Conservation (phyloP, 2,888 invertebrate species). For the Bombylius discolor region DNA sequence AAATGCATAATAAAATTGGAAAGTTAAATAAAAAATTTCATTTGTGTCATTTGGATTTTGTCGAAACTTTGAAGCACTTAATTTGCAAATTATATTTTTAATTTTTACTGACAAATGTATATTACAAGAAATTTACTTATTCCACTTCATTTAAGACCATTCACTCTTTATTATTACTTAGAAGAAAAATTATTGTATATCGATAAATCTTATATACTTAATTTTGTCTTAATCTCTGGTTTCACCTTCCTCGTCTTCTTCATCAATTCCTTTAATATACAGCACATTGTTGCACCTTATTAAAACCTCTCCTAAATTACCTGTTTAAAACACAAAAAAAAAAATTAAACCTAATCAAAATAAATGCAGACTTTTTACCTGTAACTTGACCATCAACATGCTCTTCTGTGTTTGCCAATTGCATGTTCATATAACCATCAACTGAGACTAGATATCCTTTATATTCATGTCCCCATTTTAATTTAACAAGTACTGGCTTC, state of each 20-base stretch:
- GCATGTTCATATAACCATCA: conserved; percentile 98
- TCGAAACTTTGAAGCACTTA: too few relatives aligned
- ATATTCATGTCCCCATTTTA: conserved; percentile 99
- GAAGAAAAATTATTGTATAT: too few relatives aligned
- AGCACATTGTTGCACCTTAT: conserved; percentile 95
- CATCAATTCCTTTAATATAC: conserved; percentile 87
- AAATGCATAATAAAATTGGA: too few relatives aligned
- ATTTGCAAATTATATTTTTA: too few relatives aligned
- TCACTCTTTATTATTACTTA: too few relatives aligned
- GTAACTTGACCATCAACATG: conserved; percentile 84
- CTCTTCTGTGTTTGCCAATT: conserved; percentile 96
- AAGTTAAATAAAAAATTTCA: too few relatives aligned
- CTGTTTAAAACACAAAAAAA: conserved; percentile 31
- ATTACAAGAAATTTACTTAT: too few relatives aligned
- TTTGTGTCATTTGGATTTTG: too few relatives aligned
- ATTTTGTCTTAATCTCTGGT: conserved; percentile 44
- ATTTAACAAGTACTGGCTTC: conserved; percentile 92
- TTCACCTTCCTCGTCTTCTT: conserved; percentile 94
- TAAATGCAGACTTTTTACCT: conserved; percentile 41
- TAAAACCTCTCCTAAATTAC: conserved; percentile 89
- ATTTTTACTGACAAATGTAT: too few relatives aligned
- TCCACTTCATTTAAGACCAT: too few relatives aligned
- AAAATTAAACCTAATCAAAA: neutral
- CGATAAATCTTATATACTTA: too few relatives aligned
- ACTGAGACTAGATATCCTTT: conserved; percentile 96